These are phyloP conservation scores for Gymnoscopelus microlampas DNA, from an alignment of 2,797 vertebrate species.

Conservation along the genomic window DNA sequence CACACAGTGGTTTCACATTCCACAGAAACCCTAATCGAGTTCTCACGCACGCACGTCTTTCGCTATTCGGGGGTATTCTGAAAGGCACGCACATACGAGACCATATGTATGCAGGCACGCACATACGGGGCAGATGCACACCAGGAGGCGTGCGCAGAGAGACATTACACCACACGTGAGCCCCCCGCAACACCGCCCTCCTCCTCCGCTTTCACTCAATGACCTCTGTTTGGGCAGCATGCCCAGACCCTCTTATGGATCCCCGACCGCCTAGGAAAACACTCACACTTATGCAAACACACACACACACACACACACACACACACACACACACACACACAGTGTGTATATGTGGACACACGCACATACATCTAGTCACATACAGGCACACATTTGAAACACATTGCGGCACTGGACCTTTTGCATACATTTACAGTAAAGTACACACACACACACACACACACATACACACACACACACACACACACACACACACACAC, in stretches of 20 bases:
- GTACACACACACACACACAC: conserved; percentile 8
- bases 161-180: conserved; percentile 51
- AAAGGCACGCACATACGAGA: conserved; percentile 54
- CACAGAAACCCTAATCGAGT: conserved; percentile 62
- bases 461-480: background rate
- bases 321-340: background rate
- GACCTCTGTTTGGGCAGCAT: conserved; percentile 63
- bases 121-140: conserved; percentile 44
- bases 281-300: conserved; percentile 21
- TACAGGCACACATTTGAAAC: background rate
- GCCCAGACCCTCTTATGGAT: conserved; percentile 68
- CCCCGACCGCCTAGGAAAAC: conserved; percentile 59
- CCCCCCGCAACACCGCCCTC: conserved; percentile 21
- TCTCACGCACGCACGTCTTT: conserved; percentile 35
- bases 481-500: conserved; percentile 14
- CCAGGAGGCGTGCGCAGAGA: conserved; percentile 43
- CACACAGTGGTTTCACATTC: conserved; percentile 71
- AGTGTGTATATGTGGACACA: too few species aligned
- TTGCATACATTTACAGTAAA: background rate
- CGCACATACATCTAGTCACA: background rate
- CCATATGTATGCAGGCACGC: conserved; percentile 64
- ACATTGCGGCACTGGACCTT: background rate
- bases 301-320: background rate
- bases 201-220: conserved; percentile 60
- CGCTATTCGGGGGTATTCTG: conserved; percentile 57